Evolutionary conservation across 2,888 invertebrate species (phyloP).

Genomic region (Platerodrilus igneus): DNA sequence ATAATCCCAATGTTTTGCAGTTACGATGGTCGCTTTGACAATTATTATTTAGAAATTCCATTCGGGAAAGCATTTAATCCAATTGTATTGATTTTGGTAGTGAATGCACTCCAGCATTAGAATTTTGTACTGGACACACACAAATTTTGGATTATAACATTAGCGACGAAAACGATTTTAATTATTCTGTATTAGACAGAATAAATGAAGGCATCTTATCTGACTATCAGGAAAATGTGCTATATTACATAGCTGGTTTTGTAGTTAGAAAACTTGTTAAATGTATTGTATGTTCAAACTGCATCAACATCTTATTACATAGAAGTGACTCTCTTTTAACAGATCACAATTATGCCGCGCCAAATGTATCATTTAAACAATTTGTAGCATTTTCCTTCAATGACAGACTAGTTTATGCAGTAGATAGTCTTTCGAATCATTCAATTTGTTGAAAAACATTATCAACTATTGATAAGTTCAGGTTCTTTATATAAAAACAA

Average conservation of each 20-base stretch:
- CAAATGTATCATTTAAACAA: constrained; percentile 6
- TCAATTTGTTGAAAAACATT: constrained; percentile 6
- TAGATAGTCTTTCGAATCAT: constrained; percentile 7
- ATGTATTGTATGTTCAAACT: background rate
- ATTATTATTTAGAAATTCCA: constrained; percentile 16
- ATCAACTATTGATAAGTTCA: background rate
- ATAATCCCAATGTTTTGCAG: constrained; percentile 17
- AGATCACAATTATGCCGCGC: constrained; percentile 1
- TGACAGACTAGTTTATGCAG: constrained; percentile 3
- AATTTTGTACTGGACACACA: constrained; percentile 5
- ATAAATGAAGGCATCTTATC: constrained; percentile 1
- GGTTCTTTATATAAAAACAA: constrained; percentile 1
- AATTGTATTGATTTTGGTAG: constrained; percentile 9
- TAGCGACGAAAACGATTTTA: background rate
- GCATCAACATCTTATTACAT: constrained; percentile 4
- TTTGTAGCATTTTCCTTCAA: constrained; percentile 1
- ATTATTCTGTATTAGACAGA: constrained; percentile 4
- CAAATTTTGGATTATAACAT: constrained; percentile 1
- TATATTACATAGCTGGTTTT: constrained; percentile 5
- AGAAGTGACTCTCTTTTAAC: background rate
- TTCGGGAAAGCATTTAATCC: background rate
- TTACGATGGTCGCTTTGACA: constrained; percentile 16
- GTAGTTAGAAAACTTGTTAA: constrained; percentile 1
- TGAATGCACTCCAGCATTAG: too few species aligned
- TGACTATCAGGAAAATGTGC: constrained; percentile 3